Evolutionary conservation across 2,113 vertebrate species (phyloP).

Genomic region (Campylorhamphus procurvoides): DNA sequence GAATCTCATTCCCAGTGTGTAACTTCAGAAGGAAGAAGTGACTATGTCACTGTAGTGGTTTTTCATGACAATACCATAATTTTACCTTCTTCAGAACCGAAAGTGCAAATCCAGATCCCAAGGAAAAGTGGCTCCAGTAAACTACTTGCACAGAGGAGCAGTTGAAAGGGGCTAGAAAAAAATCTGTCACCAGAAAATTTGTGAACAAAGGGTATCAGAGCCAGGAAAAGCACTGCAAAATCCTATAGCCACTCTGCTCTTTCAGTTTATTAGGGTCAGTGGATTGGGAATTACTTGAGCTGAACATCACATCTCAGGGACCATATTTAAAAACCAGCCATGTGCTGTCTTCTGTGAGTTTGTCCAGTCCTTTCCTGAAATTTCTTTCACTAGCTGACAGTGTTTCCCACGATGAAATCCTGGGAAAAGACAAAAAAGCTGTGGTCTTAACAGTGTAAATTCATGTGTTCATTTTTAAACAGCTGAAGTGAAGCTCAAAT

Average conservation of each 20-base stretch:
- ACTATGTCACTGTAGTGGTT: neutral
- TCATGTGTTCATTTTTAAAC: neutral
- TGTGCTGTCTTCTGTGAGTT: neutral
- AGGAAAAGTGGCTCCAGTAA: neutral
- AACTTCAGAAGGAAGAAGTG: neutral
- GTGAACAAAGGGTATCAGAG: neutral
- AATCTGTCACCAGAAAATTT: neutral
- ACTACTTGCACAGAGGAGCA: neutral
- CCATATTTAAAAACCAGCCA: neutral
- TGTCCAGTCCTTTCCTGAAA: neutral
- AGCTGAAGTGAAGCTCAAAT: neutral
- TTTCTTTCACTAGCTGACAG: no score
- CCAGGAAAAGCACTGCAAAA: neutral
- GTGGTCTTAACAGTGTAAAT: neutral
- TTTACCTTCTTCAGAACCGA: neutral
- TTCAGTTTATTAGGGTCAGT: neutral
- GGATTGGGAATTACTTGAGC: neutral
- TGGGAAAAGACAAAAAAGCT: fast-evolving
- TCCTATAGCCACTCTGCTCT: neutral
- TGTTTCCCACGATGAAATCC: neutral
- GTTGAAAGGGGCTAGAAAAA: neutral
- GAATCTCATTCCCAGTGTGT: neutral
- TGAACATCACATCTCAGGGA: neutral
- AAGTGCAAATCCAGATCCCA: neutral
- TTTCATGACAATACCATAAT: neutral